phyloP scores from a whole-genome alignment of 2,888 invertebrate genomes.

The Autographa gamma region DNA sequence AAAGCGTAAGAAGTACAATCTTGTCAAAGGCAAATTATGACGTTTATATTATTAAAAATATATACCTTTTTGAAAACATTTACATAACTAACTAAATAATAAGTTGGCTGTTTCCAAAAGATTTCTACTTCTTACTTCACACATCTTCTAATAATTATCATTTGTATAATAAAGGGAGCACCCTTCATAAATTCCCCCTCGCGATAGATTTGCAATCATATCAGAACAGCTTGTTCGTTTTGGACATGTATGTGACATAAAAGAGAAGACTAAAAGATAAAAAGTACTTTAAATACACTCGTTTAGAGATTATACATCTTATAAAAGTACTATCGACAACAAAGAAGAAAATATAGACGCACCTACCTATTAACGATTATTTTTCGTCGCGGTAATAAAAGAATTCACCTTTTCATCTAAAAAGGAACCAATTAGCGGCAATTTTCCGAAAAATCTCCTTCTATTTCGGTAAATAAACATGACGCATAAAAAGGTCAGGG shows the following conservation, averaged over 20 bases:
- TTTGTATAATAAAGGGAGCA: background rate
- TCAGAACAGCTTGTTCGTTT: conserved; percentile 1
- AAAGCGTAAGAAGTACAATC: background rate
- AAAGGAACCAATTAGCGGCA: too few species aligned
- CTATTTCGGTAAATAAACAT: background rate
- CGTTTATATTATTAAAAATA: too few species aligned
- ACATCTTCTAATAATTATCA: background rate
- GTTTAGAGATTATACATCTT: background rate
- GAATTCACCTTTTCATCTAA: too few species aligned
- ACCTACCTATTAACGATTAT: too few species aligned
- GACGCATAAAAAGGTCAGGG: conserved; percentile 3
- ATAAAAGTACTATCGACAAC: too few species aligned
- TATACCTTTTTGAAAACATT: background rate
- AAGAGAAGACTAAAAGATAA: background rate
- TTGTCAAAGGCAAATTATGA: background rate
- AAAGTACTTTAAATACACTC: background rate
- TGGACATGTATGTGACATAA: background rate
- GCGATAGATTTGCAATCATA: background rate
- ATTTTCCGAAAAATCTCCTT: too few species aligned
- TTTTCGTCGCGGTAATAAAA: too few species aligned
- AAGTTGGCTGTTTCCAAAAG: background rate
- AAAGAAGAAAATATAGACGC: too few species aligned
- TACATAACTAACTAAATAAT: background rate
- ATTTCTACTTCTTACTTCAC: background rate
- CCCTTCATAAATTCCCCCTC: background rate